Evolutionary conservation across 1,140 invertebrate genomes (phyloP), one percentile per base, ranked within the genome.

Genomic region (Drosophila nebulosa): DNA sequence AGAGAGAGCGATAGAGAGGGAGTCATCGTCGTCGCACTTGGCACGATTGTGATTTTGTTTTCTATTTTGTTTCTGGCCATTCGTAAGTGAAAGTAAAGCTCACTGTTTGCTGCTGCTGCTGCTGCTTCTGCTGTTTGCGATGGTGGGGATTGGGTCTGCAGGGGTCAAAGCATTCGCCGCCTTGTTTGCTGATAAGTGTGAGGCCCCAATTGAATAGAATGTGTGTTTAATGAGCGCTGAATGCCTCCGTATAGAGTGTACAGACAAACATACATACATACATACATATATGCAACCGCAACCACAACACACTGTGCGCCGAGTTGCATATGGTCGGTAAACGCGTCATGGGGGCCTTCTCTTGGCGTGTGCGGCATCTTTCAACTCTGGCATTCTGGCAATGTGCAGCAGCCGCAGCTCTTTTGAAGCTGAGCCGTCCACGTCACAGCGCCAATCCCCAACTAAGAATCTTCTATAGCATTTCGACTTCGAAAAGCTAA

Each of bases 61-160:
- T 88, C 83, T 83, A 88, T 88, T 88, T 88, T 88, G 83, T 64
- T 88, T 88, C 84, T 46, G 64, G 16, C 51, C 57, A 74, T 88
- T 79, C 83, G 83, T 61, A 70, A 88, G 83, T 88, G 83, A 88
- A 88, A 88, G 83, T 88, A 75, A 35, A 55, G 35, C 62, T 75
- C 63, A 75, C 7, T 36, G 22, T 22, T 67, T 35, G 69, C 35
- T 27, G 67, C 35, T 35, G 50, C 14, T 46, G 36, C 42, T 46
- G 14, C 30, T 26, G 22, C 36, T 39, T 22, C 9, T 42, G 57
- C 26, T 68, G 72, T 58, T 79, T 30, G 52, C 50, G 35, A 42
- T 39, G 30, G 30, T 12, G 10, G 30, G 30, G 30, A n/a, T 53
- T 58, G 64, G 30, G 21, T 50, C 32, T 51, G 14, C 65, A 62